These are phyloP conservation scores for Agelas oroides DNA, from an alignment of 37 sponge, comb jelly and placozoan species.

Conservation along the genomic window DNA sequence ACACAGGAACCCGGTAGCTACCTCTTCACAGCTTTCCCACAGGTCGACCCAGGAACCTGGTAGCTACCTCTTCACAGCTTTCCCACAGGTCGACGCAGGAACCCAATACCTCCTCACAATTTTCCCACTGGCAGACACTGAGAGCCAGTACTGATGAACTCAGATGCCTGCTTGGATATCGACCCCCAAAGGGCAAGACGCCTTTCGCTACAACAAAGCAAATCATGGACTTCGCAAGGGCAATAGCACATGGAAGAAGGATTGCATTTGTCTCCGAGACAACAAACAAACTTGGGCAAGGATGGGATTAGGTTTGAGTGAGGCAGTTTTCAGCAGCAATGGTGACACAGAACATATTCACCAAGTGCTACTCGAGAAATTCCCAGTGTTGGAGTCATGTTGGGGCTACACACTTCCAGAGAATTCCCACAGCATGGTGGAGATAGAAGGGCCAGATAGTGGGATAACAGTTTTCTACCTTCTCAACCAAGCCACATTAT, in stretches of 20 bases:
- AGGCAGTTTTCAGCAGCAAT: neutral
- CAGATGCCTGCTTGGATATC: no score
- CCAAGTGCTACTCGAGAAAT: neutral
- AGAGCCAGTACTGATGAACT: no score
- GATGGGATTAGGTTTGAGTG: slow-evolving; percentile 23
- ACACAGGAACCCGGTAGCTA: no score
- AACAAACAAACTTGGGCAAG: slow-evolving; percentile 6
- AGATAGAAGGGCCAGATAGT: neutral
- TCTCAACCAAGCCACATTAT: slow-evolving; percentile 24
- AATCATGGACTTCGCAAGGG: no score
- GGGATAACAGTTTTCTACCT: slow-evolving; percentile 29
- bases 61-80: no score
- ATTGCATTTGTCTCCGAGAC: slow-evolving; percentile 2
- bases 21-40: no score
- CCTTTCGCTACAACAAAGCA: no score
- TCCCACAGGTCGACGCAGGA: no score
- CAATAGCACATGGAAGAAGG: neutral
- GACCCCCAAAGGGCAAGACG: no score
- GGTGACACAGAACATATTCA: slow-evolving; percentile 21
- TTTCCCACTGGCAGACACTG: no score
- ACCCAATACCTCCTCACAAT: no score
- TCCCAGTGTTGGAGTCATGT: slow-evolving; percentile 7
- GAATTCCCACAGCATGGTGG: slow-evolving; percentile 19
- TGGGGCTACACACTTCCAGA: slow-evolving; percentile 33
- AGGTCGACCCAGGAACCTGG: no score